A percentile compares a stretch with the other conserved stretches of the same genome.
phyloP scores from a whole-genome alignment of 2,113 vertebrate genomes.

The Platichthys flesus region DNA sequence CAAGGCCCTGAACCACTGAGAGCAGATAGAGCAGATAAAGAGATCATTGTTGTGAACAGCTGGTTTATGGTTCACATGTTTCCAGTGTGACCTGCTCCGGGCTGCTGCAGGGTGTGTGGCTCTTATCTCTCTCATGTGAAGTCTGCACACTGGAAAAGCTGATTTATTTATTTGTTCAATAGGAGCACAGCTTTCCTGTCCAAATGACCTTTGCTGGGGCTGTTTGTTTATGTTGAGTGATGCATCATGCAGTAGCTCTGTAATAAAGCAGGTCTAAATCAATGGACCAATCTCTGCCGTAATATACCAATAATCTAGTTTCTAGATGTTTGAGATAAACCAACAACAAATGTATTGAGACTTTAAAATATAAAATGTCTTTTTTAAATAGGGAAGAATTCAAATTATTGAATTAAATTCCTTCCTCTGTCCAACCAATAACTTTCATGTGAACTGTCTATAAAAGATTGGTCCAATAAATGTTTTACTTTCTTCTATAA shows the following conservation, averaged over 20 bases:
- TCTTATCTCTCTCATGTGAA: background rate
- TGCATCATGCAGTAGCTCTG: background rate
- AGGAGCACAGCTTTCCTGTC: background rate
- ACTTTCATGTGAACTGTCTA: background rate
- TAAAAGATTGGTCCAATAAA: no score
- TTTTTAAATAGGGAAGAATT: background rate
- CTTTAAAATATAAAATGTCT: background rate
- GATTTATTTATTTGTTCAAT: no score
- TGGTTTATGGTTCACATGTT: conserved; percentile 65
- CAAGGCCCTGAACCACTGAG: background rate
- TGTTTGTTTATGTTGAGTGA: background rate
- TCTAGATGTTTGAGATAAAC: no score
- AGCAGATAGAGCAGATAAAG: conserved; percentile 44
- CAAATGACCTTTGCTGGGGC: background rate
- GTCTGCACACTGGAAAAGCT: background rate
- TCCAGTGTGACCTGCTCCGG: conserved; percentile 65
- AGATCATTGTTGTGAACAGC: conserved; percentile 55
- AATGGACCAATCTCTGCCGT: no score
- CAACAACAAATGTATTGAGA: no score
- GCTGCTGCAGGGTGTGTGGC: conserved; percentile 1
- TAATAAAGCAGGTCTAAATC: no score
- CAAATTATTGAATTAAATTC: no score
- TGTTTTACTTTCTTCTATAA: no score
- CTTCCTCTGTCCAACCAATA: no score
- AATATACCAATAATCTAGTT: no score